phyloP scores from a whole-genome alignment of 2,797 vertebrate genomes.

The Gallinago nigripennis region DNA sequence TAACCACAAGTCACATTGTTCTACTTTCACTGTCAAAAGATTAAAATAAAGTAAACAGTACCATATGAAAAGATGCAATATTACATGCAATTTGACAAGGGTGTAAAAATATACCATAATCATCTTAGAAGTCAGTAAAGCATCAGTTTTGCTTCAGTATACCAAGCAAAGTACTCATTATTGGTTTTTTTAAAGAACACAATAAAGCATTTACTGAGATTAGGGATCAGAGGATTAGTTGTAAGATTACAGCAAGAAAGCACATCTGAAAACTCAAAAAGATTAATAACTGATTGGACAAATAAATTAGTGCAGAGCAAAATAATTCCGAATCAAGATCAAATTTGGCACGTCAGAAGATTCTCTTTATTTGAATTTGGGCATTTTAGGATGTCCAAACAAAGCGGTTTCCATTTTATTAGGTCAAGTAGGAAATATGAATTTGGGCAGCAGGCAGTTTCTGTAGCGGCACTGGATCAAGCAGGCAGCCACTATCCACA shows the following conservation, averaged over 20 bases:
- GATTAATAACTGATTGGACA: slow-evolving; percentile 82
- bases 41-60: background rate
- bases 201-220: slow-evolving; percentile 71
- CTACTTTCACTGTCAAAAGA: background rate
- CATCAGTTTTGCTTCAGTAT: slow-evolving; percentile 65
- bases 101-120: slow-evolving; percentile 26
- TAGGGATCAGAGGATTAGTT: slow-evolving; percentile 88
- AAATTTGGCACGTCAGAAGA: slow-evolving; percentile 51
- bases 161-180: slow-evolving; percentile 58
- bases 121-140: slow-evolving; percentile 66
- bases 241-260: slow-evolving; percentile 99
- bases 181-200: slow-evolving; percentile 9
- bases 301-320: slow-evolving; percentile 81
- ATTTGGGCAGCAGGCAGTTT: slow-evolving; percentile 61
- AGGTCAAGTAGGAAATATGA: slow-evolving; percentile 28
- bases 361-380: slow-evolving; percentile 52
- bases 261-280: slow-evolving; percentile 73
- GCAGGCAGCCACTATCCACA: slow-evolving; percentile 55
- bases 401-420: slow-evolving; percentile 25
- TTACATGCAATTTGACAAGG: slow-evolving; percentile 9
- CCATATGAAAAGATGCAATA: background rate
- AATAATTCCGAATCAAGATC: slow-evolving; percentile 72
- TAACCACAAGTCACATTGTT: background rate
- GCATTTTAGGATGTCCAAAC: slow-evolving; percentile 46
- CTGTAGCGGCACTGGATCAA: slow-evolving; percentile 51